Conservation (phyloP, 2,888 invertebrate species). For the Trimorus sp. region DNA sequence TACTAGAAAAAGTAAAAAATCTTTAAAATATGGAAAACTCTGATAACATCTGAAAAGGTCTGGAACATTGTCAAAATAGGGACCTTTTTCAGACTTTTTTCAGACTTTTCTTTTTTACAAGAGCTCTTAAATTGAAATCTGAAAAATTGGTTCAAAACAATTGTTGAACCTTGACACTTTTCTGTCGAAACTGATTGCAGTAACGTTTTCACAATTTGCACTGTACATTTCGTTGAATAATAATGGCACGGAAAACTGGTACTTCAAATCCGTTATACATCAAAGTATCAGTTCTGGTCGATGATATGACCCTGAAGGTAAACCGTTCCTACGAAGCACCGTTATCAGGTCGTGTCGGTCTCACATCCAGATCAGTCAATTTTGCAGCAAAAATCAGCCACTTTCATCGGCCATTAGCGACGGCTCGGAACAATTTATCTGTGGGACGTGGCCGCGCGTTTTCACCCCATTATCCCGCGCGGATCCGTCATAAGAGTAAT, state of each 20-base stretch:
- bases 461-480: constrained; percentile 40
- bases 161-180: no score
- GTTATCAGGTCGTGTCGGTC: constrained; percentile 58
- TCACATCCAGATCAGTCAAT: constrained; percentile 53
- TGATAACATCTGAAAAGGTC: no score
- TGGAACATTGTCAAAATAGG: no score
- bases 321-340: constrained; percentile 55
- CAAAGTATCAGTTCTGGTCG: constrained; percentile 17
- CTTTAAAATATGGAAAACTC: no score
- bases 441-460: constrained; percentile 3
- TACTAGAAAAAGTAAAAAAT: no score
- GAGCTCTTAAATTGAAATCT: no score
- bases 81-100: no score
- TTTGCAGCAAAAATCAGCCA: constrained; percentile 52
- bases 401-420: constrained; percentile 31
- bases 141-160: no score
- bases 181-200: no score
- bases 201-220: no score
- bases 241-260: neutral
- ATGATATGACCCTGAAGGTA: constrained; percentile 60
- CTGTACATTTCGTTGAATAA: no score
- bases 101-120: no score
- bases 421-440: constrained; percentile 40
- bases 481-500: constrained; percentile 25
- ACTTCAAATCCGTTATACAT: constrained; percentile 49